Evolutionary conservation across 2,797 vertebrate genomes (phyloP).

Genomic region (Anolis apletophallus): DNA sequence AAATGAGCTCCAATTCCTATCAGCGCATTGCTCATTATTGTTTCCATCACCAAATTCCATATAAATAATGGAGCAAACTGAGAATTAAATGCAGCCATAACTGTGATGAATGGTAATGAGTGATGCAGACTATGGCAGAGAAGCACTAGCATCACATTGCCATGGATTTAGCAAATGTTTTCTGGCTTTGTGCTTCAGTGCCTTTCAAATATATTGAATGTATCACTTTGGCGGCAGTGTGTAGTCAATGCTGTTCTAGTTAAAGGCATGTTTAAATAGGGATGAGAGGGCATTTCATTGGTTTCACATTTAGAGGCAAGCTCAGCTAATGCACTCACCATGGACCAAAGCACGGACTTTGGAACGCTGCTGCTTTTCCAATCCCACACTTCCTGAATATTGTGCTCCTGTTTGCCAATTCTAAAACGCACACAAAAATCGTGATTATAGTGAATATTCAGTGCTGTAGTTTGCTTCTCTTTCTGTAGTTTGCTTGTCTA

Average conservation of each 20-base stretch:
- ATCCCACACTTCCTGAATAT: background rate
- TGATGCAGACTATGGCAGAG: background rate
- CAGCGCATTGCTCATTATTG: constrained; percentile 1
- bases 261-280: background rate
- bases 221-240: background rate
- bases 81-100: constrained; percentile 36
- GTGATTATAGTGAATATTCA: background rate
- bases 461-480: no score
- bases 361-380: background rate
- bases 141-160: background rate
- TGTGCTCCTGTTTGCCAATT: background rate
- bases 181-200: constrained; percentile 18
- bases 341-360: background rate
- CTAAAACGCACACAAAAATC: background rate
- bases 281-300: background rate
- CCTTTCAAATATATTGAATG: constrained; percentile 9
- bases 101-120: constrained; percentile 34
- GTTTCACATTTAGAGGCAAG: background rate
- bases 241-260: constrained; percentile 1
- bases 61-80: constrained; percentile 31
- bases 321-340: background rate
- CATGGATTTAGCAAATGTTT: constrained; percentile 16
- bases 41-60: constrained; percentile 25
- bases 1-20: constrained; percentile 15
- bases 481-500: no score